A percentile compares a stretch with the other conserved stretches of the same genome.
These are phyloP conservation scores for Mobula birostris DNA, from an alignment of 2,113 vertebrate genomes.

Conservation along the genomic window DNA sequence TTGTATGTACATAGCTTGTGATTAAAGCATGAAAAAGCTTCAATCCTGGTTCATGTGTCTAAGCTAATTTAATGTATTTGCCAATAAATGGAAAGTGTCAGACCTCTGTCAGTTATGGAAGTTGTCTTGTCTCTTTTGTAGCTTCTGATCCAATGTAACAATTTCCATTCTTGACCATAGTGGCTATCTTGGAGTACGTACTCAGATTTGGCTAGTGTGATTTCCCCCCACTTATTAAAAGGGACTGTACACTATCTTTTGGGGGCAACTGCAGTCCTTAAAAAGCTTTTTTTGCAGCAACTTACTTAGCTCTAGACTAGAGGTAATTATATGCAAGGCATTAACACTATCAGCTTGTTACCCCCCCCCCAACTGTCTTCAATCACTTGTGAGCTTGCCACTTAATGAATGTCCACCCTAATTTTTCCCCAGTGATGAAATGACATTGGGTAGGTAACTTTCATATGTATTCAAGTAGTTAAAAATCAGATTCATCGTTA, in stretches of 20 bases:
- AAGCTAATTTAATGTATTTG: conserved; percentile 34
- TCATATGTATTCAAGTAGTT: no score
- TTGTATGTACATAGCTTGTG: conserved; percentile 31
- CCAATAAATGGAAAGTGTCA: conserved; percentile 38
- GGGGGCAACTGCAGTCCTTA: not conserved
- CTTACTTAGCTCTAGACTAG: not conserved
- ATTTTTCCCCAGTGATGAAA: no score
- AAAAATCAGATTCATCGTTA: no score
- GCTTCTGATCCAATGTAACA: not conserved
- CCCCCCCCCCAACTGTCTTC: not conserved
- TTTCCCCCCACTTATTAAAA: not conserved
- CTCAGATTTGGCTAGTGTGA: not conserved
- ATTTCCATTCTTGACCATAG: not conserved
- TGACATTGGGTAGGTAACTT: no score
- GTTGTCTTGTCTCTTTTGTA: conserved; percentile 8
- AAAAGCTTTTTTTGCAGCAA: not conserved
- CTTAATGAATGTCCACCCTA: no score
- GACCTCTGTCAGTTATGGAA: conserved; percentile 26
- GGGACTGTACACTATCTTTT: not conserved
- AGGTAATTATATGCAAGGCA: not conserved
- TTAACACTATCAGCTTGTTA: not conserved
- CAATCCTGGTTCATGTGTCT: conserved; percentile 34
- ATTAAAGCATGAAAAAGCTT: conserved; percentile 34
- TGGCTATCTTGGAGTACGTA: not conserved
- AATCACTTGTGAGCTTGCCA: no score